These are phyloP conservation scores for Rhadinocentrus ornatus DNA, from an alignment of 2,797 vertebrate genomes.

Conservation along the genomic window DNA sequence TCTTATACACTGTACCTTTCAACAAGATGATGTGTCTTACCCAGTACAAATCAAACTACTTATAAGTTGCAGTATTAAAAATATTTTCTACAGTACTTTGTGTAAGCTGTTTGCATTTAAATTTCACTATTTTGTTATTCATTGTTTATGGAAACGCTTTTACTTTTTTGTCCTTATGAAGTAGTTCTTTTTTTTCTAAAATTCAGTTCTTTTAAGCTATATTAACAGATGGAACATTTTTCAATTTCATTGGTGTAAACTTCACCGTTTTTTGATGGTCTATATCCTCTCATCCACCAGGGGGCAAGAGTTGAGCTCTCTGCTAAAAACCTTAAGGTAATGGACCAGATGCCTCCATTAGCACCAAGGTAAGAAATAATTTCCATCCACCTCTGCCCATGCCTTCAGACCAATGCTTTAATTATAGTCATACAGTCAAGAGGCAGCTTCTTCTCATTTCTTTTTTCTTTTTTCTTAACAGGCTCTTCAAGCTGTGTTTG, in stretches of 20 bases:
- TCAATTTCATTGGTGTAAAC: neutral
- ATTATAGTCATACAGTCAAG: constrained; percentile 4
- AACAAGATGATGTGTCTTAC: no score
- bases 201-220: neutral
- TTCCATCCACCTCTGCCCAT: neutral
- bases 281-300: constrained; percentile 72
- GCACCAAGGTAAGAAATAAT: constrained; percentile 88
- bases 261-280: neutral
- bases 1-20: no score
- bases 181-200: no score
- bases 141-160: no score
- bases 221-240: neutral
- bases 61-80: no score
- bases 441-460: constrained; percentile 9
- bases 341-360: constrained; percentile 95
- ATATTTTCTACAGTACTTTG: no score
- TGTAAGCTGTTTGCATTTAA: no score
- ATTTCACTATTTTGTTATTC: no score
- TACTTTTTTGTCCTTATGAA: no score
- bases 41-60: no score
- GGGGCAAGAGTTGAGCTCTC: constrained; percentile 97
- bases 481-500: constrained; percentile 94
- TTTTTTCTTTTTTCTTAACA: constrained; percentile 59
- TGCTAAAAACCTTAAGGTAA: constrained; percentile 96
- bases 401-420: constrained; percentile 6